These are phyloP conservation scores for Cyclophora albipunctata DNA, from an alignment of 2,888 invertebrate species.

Conservation along the genomic window DNA sequence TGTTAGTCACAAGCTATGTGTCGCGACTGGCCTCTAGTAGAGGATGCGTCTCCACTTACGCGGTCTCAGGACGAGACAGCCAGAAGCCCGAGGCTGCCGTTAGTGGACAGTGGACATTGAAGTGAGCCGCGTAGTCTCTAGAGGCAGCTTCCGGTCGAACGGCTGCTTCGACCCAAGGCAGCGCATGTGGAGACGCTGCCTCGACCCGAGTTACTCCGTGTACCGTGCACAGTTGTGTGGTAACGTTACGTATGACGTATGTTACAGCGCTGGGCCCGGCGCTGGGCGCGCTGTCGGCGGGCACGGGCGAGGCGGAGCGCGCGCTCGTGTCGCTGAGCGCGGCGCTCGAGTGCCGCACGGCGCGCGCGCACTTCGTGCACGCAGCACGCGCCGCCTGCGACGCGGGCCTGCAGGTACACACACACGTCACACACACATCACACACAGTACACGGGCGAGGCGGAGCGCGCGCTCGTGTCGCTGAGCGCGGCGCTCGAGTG, in stretches of 20 bases:
- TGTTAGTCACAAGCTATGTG: no score
- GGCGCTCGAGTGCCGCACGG: constrained; percentile 87
- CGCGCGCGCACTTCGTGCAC: constrained; percentile 87
- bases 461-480: constrained; percentile 81
- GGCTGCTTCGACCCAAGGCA: no score
- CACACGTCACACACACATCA: not conserved
- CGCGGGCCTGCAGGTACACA: constrained; percentile 79
- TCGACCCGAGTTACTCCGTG: no score
- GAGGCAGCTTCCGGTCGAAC: not conserved
- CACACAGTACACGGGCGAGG: constrained; percentile 76
- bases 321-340: constrained; percentile 79
- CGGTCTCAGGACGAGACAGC: no score
- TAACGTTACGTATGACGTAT: not conserved
- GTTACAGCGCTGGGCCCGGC: constrained; percentile 78
- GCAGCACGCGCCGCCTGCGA: constrained; percentile 89
- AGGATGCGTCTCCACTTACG: no score
- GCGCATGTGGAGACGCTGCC: no score
- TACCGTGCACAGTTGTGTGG: not conserved
- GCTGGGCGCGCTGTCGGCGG: constrained; percentile 84
- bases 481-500: constrained; percentile 86
- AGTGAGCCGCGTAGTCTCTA: no score
- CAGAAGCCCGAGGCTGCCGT: no score
- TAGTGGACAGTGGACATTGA: no score
- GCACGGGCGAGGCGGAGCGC: constrained; percentile 85
- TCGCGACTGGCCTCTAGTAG: no score